These are phyloP conservation scores for Aphis gossypii DNA, from an alignment of 1,140 invertebrate species.

Conservation along the genomic window DNA sequence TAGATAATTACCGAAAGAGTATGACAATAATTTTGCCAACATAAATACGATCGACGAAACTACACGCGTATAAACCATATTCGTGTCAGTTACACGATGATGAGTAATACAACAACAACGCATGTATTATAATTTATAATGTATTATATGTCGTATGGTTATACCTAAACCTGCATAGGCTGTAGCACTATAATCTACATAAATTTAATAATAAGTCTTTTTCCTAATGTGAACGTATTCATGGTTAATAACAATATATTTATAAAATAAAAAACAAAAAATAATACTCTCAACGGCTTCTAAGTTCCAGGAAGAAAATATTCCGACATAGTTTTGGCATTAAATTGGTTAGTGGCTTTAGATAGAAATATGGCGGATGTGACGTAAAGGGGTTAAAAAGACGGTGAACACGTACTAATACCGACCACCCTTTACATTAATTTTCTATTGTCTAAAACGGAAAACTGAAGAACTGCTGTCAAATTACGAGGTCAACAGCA, in stretches of 20 bases:
- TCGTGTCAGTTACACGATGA: background rate
- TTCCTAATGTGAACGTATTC: background rate
- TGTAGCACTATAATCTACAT: background rate
- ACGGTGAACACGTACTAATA: background rate
- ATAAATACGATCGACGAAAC: background rate
- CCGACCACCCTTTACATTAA: background rate
- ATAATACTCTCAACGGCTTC: background rate
- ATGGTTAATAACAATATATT: background rate
- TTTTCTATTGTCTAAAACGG: background rate
- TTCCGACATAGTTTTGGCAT: background rate
- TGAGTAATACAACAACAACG: background rate
- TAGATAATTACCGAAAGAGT: background rate
- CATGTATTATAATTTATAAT: too few species aligned
- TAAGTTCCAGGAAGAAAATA: background rate
- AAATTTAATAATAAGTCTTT: background rate
- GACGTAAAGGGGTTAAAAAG: background rate
- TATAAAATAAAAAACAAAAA: background rate
- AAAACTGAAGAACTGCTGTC: background rate
- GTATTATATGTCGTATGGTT: too few species aligned
- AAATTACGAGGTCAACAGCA: constrained; percentile 13
- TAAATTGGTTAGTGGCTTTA: background rate
- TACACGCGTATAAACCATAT: background rate
- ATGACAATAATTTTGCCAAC: background rate
- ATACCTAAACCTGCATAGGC: background rate
- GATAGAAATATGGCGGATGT: background rate